Evolutionary conservation across 2,113 vertebrate species (phyloP).

Genomic region (Mohoua ochrocephala): DNA sequence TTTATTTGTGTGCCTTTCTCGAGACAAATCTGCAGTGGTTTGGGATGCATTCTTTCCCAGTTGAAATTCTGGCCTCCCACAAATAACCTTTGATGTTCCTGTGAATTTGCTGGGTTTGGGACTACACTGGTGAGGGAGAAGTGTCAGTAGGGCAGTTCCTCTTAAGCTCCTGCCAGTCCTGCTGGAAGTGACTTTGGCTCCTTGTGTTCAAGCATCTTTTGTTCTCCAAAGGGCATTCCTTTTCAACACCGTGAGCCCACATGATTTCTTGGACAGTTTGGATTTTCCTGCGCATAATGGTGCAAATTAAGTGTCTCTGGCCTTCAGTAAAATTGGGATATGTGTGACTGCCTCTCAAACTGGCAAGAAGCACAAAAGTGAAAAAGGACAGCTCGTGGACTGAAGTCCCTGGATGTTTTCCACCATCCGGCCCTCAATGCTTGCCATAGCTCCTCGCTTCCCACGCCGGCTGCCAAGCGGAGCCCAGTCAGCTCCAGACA

Average conservation of each 20-base stretch:
- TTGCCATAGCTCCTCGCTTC: neutral
- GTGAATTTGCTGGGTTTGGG: neutral
- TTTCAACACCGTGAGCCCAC: neutral
- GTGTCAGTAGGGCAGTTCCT: neutral
- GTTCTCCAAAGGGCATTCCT: neutral
- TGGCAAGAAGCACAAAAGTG: neutral
- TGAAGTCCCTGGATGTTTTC: slow-evolving; percentile 30
- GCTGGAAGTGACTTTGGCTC: neutral
- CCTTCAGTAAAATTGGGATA: neutral
- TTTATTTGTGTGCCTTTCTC: neutral
- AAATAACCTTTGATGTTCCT: neutral
- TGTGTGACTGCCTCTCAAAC: neutral
- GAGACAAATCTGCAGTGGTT: neutral
- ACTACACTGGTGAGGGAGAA: neutral
- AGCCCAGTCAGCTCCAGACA: neutral
- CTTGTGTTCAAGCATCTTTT: neutral
- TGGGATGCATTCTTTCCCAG: neutral
- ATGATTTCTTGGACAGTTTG: neutral
- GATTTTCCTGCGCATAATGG: neutral
- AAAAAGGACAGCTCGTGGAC: neutral
- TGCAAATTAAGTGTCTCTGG: neutral
- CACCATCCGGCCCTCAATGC: neutral
- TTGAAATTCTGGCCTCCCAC: neutral
- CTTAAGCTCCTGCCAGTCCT: neutral
- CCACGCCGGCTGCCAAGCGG: slow-evolving; percentile 35